phyloP scores from a whole-genome alignment of 2,797 vertebrate species.

The Alfaro cultratus region DNA sequence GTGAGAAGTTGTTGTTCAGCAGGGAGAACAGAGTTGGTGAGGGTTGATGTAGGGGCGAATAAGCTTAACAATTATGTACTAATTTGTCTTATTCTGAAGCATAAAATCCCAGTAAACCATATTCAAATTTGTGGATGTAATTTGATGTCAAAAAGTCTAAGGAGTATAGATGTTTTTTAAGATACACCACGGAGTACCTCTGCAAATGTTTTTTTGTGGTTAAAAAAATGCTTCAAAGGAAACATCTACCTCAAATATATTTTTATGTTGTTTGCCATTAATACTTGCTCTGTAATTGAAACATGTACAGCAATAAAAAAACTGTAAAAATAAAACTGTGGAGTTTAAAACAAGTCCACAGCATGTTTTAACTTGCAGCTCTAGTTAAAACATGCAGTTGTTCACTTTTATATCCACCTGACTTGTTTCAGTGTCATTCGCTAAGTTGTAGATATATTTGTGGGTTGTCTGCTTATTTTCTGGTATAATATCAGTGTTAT shows the following conservation, averaged over 20 bases:
- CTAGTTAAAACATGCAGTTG: neutral
- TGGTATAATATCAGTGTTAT: neutral
- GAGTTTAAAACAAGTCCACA: no score
- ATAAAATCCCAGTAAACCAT: neutral
- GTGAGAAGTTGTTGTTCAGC: neutral
- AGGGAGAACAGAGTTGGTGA: neutral
- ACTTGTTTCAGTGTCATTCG: no score
- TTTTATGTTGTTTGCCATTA: neutral
- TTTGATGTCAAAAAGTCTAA: neutral
- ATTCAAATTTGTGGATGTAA: neutral
- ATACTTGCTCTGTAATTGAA: slow-evolving; percentile 21
- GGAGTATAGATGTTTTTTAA: neutral
- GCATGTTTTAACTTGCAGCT: no score
- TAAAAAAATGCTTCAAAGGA: slow-evolving; percentile 27
- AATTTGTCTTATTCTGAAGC: neutral
- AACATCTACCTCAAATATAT: slow-evolving; percentile 7
- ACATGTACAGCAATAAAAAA: neutral
- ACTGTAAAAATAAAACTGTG: neutral
- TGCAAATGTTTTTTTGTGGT: slow-evolving; percentile 36
- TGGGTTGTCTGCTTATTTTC: no score
- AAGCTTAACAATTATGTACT: neutral
- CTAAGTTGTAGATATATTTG: no score
- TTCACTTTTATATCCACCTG: no score
- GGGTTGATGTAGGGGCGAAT: neutral
- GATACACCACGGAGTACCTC: slow-evolving; percentile 33